Conservation (phyloP, 2,888 invertebrate genomes). For the Tipula lateralis region DNA sequence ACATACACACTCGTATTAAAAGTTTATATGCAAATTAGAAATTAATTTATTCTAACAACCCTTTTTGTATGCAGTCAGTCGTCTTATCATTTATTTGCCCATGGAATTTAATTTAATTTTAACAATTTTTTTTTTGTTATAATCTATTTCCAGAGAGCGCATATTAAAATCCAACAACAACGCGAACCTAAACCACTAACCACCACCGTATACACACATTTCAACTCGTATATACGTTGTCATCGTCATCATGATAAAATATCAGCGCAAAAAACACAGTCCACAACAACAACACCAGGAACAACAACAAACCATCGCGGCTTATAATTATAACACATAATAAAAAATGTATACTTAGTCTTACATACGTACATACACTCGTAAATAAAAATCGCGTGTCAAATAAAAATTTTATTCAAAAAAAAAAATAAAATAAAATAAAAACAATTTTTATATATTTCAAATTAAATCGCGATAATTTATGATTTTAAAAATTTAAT, state of each 20-base stretch:
- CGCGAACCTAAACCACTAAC: background rate
- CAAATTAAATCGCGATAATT: constrained; percentile 19
- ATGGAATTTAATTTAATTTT: background rate
- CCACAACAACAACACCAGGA: background rate
- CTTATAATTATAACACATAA: constrained; percentile 9
- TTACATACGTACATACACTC: background rate
- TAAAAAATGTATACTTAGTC: background rate
- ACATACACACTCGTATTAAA: no score
- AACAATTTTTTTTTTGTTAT: background rate
- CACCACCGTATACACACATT: background rate
- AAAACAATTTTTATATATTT: background rate
- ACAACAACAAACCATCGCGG: background rate
- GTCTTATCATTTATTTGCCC: background rate
- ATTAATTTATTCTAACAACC: background rate
- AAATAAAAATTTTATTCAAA: background rate
- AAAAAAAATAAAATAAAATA: background rate
- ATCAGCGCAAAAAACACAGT: background rate
- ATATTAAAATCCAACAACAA: background rate
- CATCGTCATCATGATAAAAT: background rate
- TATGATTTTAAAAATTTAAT: constrained; percentile 5
- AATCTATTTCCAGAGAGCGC: constrained; percentile 4
- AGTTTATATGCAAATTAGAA: background rate
- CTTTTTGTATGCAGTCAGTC: background rate
- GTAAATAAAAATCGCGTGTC: background rate
- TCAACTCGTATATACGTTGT: background rate